Percentiles rank a stretch among this genome's conserved stretches.
Evolutionary conservation across 2,113 vertebrate genomes (phyloP).

Genomic region (Clarias batrachus): DNA sequence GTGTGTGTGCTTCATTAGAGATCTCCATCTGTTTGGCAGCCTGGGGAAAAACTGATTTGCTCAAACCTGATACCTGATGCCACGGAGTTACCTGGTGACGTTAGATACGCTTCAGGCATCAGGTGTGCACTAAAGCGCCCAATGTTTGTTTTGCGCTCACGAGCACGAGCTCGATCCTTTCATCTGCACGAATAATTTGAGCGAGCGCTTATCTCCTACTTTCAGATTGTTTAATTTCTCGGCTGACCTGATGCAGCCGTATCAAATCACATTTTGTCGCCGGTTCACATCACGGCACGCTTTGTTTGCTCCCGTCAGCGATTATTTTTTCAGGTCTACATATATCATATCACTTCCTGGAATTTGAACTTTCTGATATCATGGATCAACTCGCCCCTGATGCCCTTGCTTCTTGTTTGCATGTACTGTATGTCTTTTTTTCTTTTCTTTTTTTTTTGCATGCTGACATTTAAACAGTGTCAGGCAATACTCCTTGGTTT

Average conservation of each 20-base stretch:
- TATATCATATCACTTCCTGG: slow-evolving; percentile 52
- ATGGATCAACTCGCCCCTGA: slow-evolving; percentile 54
- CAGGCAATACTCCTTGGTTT: slow-evolving; percentile 4
- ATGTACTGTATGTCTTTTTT: slow-evolving; percentile 39
- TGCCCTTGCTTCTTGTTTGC: slow-evolving; percentile 60
- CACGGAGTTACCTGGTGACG: not conserved
- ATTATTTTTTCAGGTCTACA: slow-evolving; percentile 45
- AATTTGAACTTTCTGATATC: slow-evolving; percentile 52
- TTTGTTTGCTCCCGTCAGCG: slow-evolving; percentile 16
- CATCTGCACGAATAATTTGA: not conserved
- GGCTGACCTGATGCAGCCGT: slow-evolving; percentile 12
- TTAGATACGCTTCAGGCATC: not conserved
- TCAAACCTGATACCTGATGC: not conserved
- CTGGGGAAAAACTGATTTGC: not conserved
- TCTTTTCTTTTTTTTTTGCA: slow-evolving; percentile 45
- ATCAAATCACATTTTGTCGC: slow-evolving; percentile 10
- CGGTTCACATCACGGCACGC: not conserved
- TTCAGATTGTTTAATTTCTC: not conserved
- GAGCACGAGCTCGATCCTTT: not conserved
- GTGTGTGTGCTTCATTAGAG: not conserved
- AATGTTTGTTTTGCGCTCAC: slow-evolving; percentile 5
- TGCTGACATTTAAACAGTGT: slow-evolving; percentile 36
- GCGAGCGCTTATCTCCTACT: slow-evolving; percentile 28
- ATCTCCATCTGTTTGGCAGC: not conserved
- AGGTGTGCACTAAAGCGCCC: not conserved